Conservation (phyloP, 2,797 vertebrate genomes). For the Crenuchus spilurus region DNA sequence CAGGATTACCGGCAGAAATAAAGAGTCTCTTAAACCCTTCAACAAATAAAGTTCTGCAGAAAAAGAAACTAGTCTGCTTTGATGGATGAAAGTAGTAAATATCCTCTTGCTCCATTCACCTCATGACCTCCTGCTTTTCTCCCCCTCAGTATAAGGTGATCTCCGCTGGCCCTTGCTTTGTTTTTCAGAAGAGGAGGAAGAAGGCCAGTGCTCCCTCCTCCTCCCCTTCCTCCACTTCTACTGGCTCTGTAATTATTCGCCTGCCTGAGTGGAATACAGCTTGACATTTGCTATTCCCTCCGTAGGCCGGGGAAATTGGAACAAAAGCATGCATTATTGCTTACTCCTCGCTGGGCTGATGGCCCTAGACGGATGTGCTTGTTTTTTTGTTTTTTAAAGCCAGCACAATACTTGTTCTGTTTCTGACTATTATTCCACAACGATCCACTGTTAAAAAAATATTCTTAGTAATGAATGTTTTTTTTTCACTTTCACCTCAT, state of each 20-base stretch:
- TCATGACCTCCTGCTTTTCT: slow-evolving; percentile 14
- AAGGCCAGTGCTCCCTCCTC: slow-evolving; percentile 18
- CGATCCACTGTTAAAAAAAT: too few species aligned
- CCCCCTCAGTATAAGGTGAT: slow-evolving; percentile 54
- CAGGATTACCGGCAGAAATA: not conserved
- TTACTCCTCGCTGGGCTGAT: slow-evolving; percentile 58
- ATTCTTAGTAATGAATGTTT: slow-evolving; percentile 16
- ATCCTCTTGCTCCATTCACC: slow-evolving; percentile 32
- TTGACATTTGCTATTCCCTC: slow-evolving; percentile 72
- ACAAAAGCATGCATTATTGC: slow-evolving; percentile 67
- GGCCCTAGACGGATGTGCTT: slow-evolving; percentile 62
- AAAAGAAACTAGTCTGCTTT: not conserved
- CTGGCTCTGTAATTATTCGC: slow-evolving; percentile 69
- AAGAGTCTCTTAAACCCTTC: not conserved
- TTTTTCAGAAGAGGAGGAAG: slow-evolving; percentile 38
- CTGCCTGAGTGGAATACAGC: slow-evolving; percentile 70
- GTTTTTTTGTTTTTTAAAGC: slow-evolving; percentile 40
- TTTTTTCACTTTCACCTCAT: not conserved
- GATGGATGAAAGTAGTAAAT: not conserved
- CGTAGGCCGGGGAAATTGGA: slow-evolving; percentile 64
- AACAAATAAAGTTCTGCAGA: not conserved
- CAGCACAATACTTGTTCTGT: slow-evolving; percentile 24
- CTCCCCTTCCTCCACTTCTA: slow-evolving; percentile 56
- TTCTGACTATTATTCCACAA: slow-evolving; percentile 51
- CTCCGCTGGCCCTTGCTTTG: slow-evolving; percentile 58